Base-by-base conservation (phyloP, 37 sponge, comb jelly and placozoan genomes). In the Sycon ciliatum region DNA sequence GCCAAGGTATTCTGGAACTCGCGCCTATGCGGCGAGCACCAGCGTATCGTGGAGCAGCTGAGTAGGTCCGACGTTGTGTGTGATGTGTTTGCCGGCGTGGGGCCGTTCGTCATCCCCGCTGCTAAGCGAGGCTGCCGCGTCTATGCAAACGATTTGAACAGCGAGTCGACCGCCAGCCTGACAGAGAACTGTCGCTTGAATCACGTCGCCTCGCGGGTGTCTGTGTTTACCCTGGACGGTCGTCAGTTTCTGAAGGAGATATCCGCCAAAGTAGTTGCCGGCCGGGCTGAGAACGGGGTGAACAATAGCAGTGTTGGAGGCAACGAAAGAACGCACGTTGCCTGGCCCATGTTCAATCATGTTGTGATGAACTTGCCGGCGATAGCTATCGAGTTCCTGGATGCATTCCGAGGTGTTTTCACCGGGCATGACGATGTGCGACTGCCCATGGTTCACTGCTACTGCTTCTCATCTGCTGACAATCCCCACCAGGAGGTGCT, bases 1-100 rank as follows among this genome's bases (percentile, higher is more conserved):
- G 81, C 90, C 53, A 91, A 92, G 35, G 90, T 92, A 23, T 97
- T 89, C 76, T 97, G 99, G 99, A 97, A 97, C 80, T 97, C 99
- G 4, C 66, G 94, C 4, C 76, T 97, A 29, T 64, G 72, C n/a
- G 84, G 76, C 3, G 99, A 97, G 54, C 94, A 92, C 46, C 53
- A 53, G 27, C 55, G 85, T 16, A 20, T 97, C 7, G 65, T 81
- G 22, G 60, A 79, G 6, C n/a, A 73, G 49, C 37, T 97, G 39
- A 67, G 79, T 3, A 18, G 39, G 22, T 68, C 64, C 3, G 82
- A 92, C 18, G 73, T 78, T 16, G 86, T 92, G 26, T 36, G 88
- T 35, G 99, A 97, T 62, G 78, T 97, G 83, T 97, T 97, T 79
- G 94, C 94, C 49, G 99, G 99, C 11, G 94, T 97, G 23, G 99